These are phyloP conservation scores for Lamellibrachia satsuma DNA, from an alignment of 2,888 invertebrate species.

Conservation along the genomic window DNA sequence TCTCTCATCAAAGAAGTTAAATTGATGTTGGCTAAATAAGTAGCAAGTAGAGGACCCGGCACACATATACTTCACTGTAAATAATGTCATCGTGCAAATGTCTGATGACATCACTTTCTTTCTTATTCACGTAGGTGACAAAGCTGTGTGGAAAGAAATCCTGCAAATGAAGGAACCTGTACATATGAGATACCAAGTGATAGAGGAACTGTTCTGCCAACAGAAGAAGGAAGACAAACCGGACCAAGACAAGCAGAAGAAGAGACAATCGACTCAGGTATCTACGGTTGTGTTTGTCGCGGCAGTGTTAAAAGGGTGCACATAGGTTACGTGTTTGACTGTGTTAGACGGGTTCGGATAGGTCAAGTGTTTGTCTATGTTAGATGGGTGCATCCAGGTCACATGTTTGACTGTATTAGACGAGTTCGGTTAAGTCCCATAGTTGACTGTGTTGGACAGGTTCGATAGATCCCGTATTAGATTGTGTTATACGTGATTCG, in stretches of 20 bases:
- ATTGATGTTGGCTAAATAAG: not conserved
- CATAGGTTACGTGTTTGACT: not conserved
- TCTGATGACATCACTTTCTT: not conserved
- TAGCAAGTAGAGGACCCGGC: not conserved
- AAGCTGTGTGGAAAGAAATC: slow-evolving; percentile 66
- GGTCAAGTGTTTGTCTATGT: no score
- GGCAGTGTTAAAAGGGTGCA: not conserved
- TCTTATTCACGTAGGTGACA: slow-evolving; percentile 44
- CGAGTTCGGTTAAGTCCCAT: no score
- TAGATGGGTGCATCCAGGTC: no score
- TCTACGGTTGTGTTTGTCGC: not conserved
- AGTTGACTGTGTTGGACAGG: not conserved
- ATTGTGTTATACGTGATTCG: no score
- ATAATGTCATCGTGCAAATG: not conserved
- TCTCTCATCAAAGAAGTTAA: not conserved
- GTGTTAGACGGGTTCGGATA: not conserved
- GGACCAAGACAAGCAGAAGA: slow-evolving; percentile 35
- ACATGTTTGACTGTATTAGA: no score
- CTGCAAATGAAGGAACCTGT: slow-evolving; percentile 80
- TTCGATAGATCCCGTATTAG: not conserved
- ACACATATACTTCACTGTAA: not conserved
- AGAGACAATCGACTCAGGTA: slow-evolving; percentile 83
- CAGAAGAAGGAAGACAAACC: slow-evolving; percentile 62
- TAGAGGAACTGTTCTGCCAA: slow-evolving; percentile 93
- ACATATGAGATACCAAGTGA: slow-evolving; percentile 89